Evolutionary conservation across 2,113 vertebrate species (phyloP).

Genomic region (Dascyllus trimaculatus): DNA sequence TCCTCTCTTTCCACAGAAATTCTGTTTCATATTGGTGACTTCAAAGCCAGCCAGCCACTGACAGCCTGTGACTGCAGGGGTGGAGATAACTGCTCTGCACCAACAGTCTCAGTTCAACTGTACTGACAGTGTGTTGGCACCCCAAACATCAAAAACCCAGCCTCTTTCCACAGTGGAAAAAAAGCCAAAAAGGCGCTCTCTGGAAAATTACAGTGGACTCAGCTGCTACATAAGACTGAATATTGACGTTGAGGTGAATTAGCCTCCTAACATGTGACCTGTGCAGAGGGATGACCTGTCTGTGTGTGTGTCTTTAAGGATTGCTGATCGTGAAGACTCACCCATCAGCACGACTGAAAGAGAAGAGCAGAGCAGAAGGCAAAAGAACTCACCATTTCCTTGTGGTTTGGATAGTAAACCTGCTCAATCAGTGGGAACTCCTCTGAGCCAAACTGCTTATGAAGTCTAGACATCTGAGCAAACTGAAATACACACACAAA

Average conservation of each 20-base stretch:
- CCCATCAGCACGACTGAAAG: slow-evolving; percentile 13
- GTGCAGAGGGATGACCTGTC: not conserved
- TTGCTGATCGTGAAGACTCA: slow-evolving; percentile 20
- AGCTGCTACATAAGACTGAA: slow-evolving; percentile 38
- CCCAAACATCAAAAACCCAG: slow-evolving; percentile 30
- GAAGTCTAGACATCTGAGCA: slow-evolving; percentile 91
- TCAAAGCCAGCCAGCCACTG: slow-evolving; percentile 48
- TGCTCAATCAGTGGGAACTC: slow-evolving; percentile 94
- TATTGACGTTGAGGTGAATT: slow-evolving; percentile 60
- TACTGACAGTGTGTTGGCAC: slow-evolving; percentile 47
- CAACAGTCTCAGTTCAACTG: slow-evolving; percentile 25
- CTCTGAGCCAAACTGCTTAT: slow-evolving; percentile 89
- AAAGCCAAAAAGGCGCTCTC: slow-evolving; percentile 16
- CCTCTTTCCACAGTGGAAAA: not conserved
- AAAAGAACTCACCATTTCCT: slow-evolving; percentile 90
- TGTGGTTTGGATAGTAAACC: slow-evolving; percentile 94
- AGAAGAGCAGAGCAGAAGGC: slow-evolving; percentile 40
- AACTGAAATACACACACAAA: slow-evolving; percentile 81
- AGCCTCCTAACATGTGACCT: slow-evolving; percentile 25
- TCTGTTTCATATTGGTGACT: slow-evolving; percentile 35
- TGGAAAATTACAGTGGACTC: slow-evolving; percentile 27
- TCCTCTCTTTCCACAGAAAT: not conserved
- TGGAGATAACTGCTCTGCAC: slow-evolving; percentile 48
- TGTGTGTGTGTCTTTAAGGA: slow-evolving; percentile 29
- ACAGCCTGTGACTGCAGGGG: slow-evolving; percentile 52